phyloP scores from a whole-genome alignment of 2,113 vertebrate genomes.

The Nerophis ophidion region DNA sequence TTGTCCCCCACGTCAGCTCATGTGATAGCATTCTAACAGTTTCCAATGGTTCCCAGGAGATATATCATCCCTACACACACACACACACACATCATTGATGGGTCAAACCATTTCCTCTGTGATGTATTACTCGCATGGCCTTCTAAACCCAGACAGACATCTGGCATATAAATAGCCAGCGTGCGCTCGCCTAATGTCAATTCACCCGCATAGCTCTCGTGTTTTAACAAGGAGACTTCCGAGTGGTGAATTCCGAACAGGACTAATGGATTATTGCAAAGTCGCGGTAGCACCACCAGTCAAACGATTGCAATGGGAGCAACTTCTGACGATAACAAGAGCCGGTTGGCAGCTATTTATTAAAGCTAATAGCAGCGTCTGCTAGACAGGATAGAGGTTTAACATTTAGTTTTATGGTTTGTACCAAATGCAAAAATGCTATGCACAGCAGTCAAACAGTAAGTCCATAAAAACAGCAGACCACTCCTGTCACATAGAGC shows the following conservation, averaged over 20 bases:
- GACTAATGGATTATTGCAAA: constrained; percentile 25
- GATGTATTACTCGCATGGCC: constrained; percentile 36
- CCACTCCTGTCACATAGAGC: no score
- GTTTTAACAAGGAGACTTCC: constrained; percentile 25
- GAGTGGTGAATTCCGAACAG: constrained; percentile 19
- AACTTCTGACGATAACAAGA: constrained; percentile 24
- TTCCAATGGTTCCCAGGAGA: constrained; percentile 59
- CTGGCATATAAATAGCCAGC: constrained; percentile 35
- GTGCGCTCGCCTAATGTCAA: constrained; percentile 7
- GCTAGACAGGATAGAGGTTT: constrained; percentile 37
- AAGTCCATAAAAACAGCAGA: no score
- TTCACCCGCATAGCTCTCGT: constrained; percentile 19
- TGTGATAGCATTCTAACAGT: constrained; percentile 57
- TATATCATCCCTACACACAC: constrained; percentile 37
- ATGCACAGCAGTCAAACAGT: constrained; percentile 19
- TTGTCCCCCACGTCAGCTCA: constrained; percentile 39
- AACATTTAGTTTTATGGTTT: constrained; percentile 58
- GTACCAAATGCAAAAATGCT: constrained; percentile 33
- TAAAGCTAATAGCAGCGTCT: constrained; percentile 26
- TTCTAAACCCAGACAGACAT: constrained; percentile 30
- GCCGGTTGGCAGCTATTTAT: constrained; percentile 24
- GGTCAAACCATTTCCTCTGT: constrained; percentile 27
- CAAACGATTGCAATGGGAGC: constrained; percentile 9
- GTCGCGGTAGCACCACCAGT: constrained; percentile 12
- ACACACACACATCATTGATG: constrained; percentile 31